Percentiles rank a stretch among this genome's conserved stretches.
Evolutionary conservation across 1,140 invertebrate genomes (phyloP).

Genomic region (Procambarus clarkii): DNA sequence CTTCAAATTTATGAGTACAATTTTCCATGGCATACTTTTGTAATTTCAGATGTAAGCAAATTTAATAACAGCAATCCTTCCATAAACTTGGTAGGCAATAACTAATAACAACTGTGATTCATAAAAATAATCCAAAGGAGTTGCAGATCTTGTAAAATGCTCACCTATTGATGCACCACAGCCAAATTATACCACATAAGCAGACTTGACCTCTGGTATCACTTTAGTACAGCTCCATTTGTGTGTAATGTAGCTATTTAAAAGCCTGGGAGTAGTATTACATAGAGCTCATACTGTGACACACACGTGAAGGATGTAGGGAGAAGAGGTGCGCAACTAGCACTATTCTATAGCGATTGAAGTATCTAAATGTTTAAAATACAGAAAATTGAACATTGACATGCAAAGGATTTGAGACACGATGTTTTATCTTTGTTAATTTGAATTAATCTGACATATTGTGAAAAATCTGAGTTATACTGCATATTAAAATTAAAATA

Average conservation of each 20-base stretch:
- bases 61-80: neutral
- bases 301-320: slow-evolving; percentile 47
- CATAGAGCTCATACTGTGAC: slow-evolving; percentile 30
- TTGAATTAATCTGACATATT: slow-evolving; percentile 17
- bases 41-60: neutral
- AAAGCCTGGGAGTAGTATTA: slow-evolving; percentile 2
- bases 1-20: neutral
- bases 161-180: slow-evolving; percentile 52
- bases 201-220: slow-evolving; percentile 9
- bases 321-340: slow-evolving; percentile 61
- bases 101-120: neutral
- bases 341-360: slow-evolving; percentile 59
- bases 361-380: slow-evolving; percentile 65
- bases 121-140: neutral
- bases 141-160: neutral
- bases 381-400: slow-evolving; percentile 61
- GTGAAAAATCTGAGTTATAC: neutral
- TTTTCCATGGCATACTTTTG: neutral
- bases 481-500: neutral
- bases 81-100: neutral
- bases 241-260: neutral
- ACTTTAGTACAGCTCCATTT: slow-evolving; percentile 9
- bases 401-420: slow-evolving; percentile 58
- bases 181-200: slow-evolving; percentile 30
- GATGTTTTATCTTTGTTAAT: slow-evolving; percentile 30